Base-by-base conservation (phyloP, 2,888 invertebrate genomes). In the Tenthredo distinguenda region DNA sequence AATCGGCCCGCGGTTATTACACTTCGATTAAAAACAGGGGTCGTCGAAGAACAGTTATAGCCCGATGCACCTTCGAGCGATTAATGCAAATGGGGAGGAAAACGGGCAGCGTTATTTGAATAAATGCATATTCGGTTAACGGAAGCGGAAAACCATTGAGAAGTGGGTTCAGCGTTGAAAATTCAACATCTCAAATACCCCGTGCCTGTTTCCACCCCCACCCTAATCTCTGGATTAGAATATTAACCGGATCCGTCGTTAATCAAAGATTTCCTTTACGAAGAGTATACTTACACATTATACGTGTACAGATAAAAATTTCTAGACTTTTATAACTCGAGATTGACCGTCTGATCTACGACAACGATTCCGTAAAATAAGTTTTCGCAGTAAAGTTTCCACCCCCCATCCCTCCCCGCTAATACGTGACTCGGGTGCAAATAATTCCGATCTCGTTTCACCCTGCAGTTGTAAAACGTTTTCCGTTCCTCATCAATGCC, bases 51-150 rank as follows among this genome's bases (percentile, higher is more conserved):
- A 55, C 55, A 68, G 72, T 74, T 74, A 43, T 43, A 74, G 72
- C 43, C 43, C 21, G 40, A 43, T 74, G 72, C 72, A 43, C 43
- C 72, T 74, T 6, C 15, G 43, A 43, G 86, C 90, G 91, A 91
- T 91, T 91, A 91, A 91, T 91, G 90, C 90, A 91, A 91, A 92
- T 91, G 90, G 90, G 65, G 87, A 87, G 88, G 84, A 86, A 87
- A 87, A 86, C 86, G 87, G 86, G 87, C 85, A 84, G 55, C 85
- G 85, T 76, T 87, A 87, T 91, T 90, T 91, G 91, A 91, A 92
- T 92, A 92, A 87, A 88, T 86, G 89, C 89, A 90, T 89, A 89
- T 89, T 89, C 89, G 21, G 72, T 43, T 74, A n/a, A 21, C 40
- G 72, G 72, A 74, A 74, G 72, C 72, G 72, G 43, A 74, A 74